These are phyloP conservation scores for Alaudala cheleensis DNA, from an alignment of 2,113 vertebrate species.

Conservation along the genomic window DNA sequence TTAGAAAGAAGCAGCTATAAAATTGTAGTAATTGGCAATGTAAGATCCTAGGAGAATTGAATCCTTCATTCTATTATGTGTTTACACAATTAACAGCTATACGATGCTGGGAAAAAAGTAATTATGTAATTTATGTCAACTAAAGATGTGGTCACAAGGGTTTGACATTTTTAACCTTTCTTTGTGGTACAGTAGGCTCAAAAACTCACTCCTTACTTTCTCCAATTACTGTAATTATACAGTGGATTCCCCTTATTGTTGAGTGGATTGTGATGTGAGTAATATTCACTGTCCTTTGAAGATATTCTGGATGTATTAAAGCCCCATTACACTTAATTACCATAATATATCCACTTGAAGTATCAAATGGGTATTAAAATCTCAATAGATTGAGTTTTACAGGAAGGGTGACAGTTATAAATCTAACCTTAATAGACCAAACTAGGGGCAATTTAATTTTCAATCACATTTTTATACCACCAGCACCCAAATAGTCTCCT, in stretches of 20 bases:
- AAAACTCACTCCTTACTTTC: background rate
- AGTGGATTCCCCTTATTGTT: background rate
- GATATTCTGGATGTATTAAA: background rate
- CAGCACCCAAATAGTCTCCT: background rate
- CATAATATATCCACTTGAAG: background rate
- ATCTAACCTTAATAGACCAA: background rate
- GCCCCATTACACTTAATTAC: background rate
- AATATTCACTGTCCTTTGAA: constrained; percentile 21
- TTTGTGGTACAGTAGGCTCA: background rate
- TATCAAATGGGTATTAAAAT: constrained; percentile 6
- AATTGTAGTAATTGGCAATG: background rate
- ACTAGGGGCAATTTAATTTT: background rate
- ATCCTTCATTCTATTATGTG: background rate
- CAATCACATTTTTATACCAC: background rate
- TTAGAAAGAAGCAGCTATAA: background rate
- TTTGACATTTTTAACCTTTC: background rate
- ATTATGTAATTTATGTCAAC: background rate
- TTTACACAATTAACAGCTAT: background rate
- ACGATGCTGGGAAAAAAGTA: background rate
- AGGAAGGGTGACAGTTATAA: background rate
- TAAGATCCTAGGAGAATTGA: background rate
- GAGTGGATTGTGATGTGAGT: background rate
- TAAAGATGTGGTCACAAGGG: background rate
- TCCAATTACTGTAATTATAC: background rate
- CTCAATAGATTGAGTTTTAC: background rate